Percentiles rank a stretch among this genome's conserved stretches.
These are phyloP conservation scores for Dermochelys coriacea DNA, from an alignment of 2,797 vertebrate species.

Conservation along the genomic window DNA sequence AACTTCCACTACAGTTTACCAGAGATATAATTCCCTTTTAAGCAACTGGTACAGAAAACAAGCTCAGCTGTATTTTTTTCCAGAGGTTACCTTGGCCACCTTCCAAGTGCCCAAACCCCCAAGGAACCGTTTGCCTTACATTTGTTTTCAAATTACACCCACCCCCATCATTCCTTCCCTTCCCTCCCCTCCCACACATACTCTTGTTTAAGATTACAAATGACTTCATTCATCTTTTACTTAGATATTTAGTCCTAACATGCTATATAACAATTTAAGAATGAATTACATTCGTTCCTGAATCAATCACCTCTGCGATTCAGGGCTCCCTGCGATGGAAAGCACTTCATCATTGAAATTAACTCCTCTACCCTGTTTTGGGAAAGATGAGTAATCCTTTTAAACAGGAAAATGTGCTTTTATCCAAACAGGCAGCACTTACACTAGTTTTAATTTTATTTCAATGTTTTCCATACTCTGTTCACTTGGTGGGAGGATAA, in stretches of 20 bases:
- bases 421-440: slow-evolving; percentile 76
- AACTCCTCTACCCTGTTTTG: slow-evolving; percentile 78
- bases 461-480: slow-evolving; percentile 64
- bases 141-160: slow-evolving; percentile 59
- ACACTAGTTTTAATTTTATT: slow-evolving; percentile 78
- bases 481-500: slow-evolving; percentile 64
- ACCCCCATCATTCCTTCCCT: neutral
- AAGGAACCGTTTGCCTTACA: slow-evolving; percentile 28
- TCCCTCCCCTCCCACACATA: neutral
- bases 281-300: slow-evolving; percentile 69
- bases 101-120: neutral
- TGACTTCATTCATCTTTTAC: slow-evolving; percentile 31
- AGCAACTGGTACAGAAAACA: neutral
- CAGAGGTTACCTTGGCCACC: neutral
- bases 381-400: slow-evolving; percentile 74
- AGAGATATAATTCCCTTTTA: neutral
- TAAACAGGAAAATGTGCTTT: slow-evolving; percentile 67
- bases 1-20: neutral
- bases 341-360: slow-evolving; percentile 87
- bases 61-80: neutral
- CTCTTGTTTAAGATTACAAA: slow-evolving; percentile 58
- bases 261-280: slow-evolving; percentile 75
- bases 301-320: slow-evolving; percentile 80
- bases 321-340: slow-evolving; percentile 82
- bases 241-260: slow-evolving; percentile 43